Base-by-base conservation (phyloP, 2,113 vertebrate genomes). In the Ailuropoda melanoleuca region DNA sequence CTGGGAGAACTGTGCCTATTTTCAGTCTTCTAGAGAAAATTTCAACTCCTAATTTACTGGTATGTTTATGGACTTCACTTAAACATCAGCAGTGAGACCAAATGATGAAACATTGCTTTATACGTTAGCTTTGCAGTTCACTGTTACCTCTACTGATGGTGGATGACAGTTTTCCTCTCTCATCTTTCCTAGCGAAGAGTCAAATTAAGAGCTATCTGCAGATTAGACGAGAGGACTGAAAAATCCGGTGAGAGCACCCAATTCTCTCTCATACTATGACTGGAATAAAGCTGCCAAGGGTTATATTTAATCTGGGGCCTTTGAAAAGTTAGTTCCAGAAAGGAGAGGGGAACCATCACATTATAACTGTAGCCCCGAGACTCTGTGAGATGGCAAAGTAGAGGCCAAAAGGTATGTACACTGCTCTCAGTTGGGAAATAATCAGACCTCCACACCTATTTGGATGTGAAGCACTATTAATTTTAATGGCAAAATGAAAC, bases 1-100 rank as follows among this genome's bases (percentile, higher is more conserved):
- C 94, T 95, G 60, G 88, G 84, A 97, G 85, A 96, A 93, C 37
- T 77, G 84, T 96, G 92, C 97, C 98, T 97, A 19, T 95, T 70
- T 78, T 93, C 66, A 75, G 3, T 90, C 90, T 90, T 50, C n/a
- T 15, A 89, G 50, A 96, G 90, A 81, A 95, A 85, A 90, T 58
- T 53, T 75, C 78, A 89, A 23, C 53, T 93, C 8, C 48, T 29
- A 53, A 68, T 78, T 66, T 66, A 24, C 81, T 66, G 72, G 77
- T 88, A 17, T 53, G 72, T 89, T 78, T 80, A 85, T 89, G 80
- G n/a, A 70, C 48, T 7, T 95, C 82, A 66, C 78, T 62, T 92
- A 80, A 80, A 58, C 62, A 81, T 39, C 17, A 56, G 60, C 90
- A 50, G 81, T 88, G 91, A 96, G 80, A 96, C 86, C 85, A 96